phyloP scores from a whole-genome alignment of 2,797 vertebrate species.

The Sebastes dallii region DNA sequence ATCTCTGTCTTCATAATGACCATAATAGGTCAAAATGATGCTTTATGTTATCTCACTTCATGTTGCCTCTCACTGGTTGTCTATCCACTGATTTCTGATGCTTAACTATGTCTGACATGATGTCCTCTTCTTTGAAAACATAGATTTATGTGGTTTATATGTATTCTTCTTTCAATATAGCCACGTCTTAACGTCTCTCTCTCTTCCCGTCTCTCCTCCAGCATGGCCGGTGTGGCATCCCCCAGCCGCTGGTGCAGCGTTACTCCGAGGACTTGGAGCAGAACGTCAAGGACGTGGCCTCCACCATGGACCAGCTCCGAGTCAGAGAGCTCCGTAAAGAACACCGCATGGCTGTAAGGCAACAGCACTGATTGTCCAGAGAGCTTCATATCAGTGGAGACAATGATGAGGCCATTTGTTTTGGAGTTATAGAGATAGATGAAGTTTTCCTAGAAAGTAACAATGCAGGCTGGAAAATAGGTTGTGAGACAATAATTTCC shows the following conservation, averaged over 20 bases:
- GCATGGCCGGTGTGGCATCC: conserved; percentile 97
- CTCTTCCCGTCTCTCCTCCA: conserved; percentile 56
- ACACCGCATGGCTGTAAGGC: conserved; percentile 97
- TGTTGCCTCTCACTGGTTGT: neutral
- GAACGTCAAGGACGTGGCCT: conserved; percentile 88
- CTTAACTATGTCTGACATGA: neutral
- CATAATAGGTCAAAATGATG: neutral
- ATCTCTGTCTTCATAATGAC: neutral
- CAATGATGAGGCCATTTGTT: neutral
- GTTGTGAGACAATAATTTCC: neutral
- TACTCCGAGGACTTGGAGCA: conserved; percentile 93
- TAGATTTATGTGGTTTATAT: neutral
- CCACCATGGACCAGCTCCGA: conserved; percentile 91
- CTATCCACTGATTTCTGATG: neutral
- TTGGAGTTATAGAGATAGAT: neutral
- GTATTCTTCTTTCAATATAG: neutral
- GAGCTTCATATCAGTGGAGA: neutral
- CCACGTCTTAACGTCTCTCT: neutral
- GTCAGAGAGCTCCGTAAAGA: conserved; percentile 94
- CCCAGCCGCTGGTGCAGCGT: conserved; percentile 91
- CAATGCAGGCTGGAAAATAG: conserved; percentile 2
- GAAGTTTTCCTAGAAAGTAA: neutral
- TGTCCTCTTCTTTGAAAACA: neutral
- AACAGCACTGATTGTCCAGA: neutral
- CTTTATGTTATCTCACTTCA: neutral